phyloP scores from a whole-genome alignment of 2,113 vertebrate species.

The Macheiramphus alcinus region DNA sequence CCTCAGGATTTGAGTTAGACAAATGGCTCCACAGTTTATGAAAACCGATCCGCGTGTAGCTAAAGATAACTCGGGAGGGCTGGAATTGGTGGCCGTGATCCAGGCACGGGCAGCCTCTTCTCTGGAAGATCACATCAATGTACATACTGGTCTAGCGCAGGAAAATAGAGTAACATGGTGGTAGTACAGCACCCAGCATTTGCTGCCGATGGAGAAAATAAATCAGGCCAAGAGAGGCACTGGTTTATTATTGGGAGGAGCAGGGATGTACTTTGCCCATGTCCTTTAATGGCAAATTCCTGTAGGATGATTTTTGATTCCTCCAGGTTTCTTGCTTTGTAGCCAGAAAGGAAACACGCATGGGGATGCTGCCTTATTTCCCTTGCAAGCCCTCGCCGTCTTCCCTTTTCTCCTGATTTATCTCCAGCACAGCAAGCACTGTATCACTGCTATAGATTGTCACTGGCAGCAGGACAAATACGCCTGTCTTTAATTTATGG shows the following conservation, averaged over 20 bases:
- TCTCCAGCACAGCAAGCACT: not conserved
- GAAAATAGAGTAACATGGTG: fast-evolving
- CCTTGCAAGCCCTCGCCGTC: not conserved
- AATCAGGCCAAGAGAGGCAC: not conserved
- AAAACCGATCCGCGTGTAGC: fast-evolving
- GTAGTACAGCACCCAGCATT: not conserved
- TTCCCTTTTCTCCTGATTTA: not conserved
- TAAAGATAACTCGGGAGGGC: not conserved
- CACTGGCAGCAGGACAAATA: not conserved
- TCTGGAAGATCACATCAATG: not conserved
- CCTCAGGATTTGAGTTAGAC: not conserved
- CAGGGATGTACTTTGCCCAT: fast-evolving
- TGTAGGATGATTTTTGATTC: not conserved
- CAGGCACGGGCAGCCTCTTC: not conserved
- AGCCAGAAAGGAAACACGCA: fast-evolving
- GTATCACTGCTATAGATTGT: not conserved
- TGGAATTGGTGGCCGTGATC: not conserved
- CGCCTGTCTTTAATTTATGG: not conserved
- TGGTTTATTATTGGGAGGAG: not conserved
- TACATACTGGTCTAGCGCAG: fast-evolving
- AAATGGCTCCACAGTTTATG: not conserved
- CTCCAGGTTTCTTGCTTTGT: not conserved
- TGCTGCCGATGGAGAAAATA: not conserved
- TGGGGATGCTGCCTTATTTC: not conserved
- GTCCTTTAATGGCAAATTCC: not conserved